These are phyloP conservation scores for Plecturocebus donacophilus DNA, from an alignment of 2,113 vertebrate genomes.

Conservation along the genomic window DNA sequence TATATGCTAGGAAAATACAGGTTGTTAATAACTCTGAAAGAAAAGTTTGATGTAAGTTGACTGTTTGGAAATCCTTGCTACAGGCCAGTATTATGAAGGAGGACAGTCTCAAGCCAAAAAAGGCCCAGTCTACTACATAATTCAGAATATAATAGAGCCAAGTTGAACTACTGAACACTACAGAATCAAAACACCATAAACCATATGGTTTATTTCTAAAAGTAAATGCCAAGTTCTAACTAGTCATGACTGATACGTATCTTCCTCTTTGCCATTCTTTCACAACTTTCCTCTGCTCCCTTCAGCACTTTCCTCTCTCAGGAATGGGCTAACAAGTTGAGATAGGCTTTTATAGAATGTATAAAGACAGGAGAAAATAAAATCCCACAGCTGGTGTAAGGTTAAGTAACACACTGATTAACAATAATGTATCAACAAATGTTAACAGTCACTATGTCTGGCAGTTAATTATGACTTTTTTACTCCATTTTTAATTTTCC, in stretches of 20 bases:
- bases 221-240: not conserved
- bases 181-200: not conserved
- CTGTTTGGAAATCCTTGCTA: not conserved
- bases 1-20: not conserved
- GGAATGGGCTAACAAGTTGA: not conserved
- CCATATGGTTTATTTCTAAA: not conserved
- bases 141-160: not conserved
- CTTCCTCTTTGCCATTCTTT: not conserved
- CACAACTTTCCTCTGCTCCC: not conserved
- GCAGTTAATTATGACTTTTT: not conserved
- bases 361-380: not conserved
- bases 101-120: not conserved
- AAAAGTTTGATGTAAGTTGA: not conserved
- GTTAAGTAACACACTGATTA: not conserved
- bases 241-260: not conserved
- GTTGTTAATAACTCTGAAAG: not conserved
- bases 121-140: not conserved
- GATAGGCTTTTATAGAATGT: not conserved
- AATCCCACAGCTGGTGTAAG: not conserved
- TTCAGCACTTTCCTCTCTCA: not conserved
- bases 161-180: not conserved
- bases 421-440: not conserved
- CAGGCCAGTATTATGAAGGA: not conserved
- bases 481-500: constrained; percentile 6
- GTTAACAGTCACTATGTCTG: not conserved